Conservation (phyloP, 1,140 invertebrate species). For the Drosophila triauraria region DNA sequence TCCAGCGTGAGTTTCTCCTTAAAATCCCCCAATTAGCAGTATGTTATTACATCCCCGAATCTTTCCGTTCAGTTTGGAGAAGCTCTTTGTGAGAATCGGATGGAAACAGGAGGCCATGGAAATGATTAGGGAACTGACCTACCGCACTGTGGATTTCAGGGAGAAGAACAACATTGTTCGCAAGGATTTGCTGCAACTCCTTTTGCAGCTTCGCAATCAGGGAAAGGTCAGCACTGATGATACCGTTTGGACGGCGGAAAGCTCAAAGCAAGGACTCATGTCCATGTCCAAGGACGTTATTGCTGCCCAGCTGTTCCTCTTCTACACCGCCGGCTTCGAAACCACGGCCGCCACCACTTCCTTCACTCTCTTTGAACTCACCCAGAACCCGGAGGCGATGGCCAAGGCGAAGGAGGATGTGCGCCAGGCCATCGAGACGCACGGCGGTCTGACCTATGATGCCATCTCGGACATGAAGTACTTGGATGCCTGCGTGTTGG, state of each 20-base stretch:
- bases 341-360: constrained; percentile 88
- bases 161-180: constrained; percentile 85
- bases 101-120: constrained; percentile 33
- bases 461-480: constrained; percentile 86
- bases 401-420: constrained; percentile 85
- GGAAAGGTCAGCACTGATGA: constrained; percentile 75
- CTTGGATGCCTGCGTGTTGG: constrained; percentile 86
- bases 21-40: neutral
- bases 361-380: constrained; percentile 87
- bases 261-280: constrained; percentile 34
- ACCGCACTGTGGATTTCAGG: constrained; percentile 86
- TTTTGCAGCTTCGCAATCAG: constrained; percentile 86
- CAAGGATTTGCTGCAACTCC: constrained; percentile 86
- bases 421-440: constrained; percentile 78
- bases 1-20: constrained; percentile 55
- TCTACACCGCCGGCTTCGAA: constrained; percentile 90
- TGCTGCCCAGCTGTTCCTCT: constrained; percentile 87
- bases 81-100: constrained; percentile 50
- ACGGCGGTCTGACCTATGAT: constrained; percentile 86
- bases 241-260: constrained; percentile 59
- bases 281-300: constrained; percentile 85
- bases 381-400: constrained; percentile 76
- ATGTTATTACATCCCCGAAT: too few relatives aligned
- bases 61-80: constrained; percentile 38
- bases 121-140: constrained; percentile 81